Evolutionary conservation across 2,888 invertebrate genomes (phyloP).

Genomic region (Tanypteryx hageni): DNA sequence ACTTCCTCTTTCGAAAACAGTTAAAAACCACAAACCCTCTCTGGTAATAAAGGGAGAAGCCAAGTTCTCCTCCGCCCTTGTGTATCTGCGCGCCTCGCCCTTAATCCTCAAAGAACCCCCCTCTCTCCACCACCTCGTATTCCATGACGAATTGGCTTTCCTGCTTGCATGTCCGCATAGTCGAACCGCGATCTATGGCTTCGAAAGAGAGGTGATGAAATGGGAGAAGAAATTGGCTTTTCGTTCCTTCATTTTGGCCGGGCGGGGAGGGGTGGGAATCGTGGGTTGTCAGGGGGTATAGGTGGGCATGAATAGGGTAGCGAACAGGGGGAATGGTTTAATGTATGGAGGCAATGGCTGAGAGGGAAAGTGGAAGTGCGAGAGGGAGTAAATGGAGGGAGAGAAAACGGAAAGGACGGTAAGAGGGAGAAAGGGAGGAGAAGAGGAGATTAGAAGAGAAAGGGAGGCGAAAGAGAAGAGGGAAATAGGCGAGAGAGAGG

Average conservation of each 20-base stretch:
- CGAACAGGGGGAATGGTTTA: neutral
- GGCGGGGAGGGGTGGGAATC: neutral
- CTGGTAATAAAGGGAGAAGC: conserved; percentile 23
- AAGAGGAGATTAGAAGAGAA: neutral
- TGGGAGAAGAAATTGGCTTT: neutral
- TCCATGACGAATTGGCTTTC: conserved; percentile 17
- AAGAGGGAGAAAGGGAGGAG: neutral
- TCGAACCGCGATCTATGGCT: conserved; percentile 8
- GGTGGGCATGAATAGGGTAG: neutral
- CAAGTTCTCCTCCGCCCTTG: neutral
- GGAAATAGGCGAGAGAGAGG: neutral
- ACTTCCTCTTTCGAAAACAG: conserved; percentile 45
- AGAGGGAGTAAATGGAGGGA: neutral
- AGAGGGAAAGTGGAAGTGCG: neutral
- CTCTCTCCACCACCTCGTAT: neutral
- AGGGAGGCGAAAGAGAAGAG: neutral
- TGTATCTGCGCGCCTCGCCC: neutral
- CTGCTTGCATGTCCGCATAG: neutral
- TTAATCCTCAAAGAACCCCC: conserved; percentile 7
- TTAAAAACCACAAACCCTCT: conserved; percentile 31
- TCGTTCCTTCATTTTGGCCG: neutral
- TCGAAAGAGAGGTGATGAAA: neutral
- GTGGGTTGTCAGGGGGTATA: neutral
- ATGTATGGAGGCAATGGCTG: neutral
- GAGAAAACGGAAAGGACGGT: neutral